phyloP scores from a whole-genome alignment of 2,113 vertebrate genomes.

The Callionymus lyra region DNA sequence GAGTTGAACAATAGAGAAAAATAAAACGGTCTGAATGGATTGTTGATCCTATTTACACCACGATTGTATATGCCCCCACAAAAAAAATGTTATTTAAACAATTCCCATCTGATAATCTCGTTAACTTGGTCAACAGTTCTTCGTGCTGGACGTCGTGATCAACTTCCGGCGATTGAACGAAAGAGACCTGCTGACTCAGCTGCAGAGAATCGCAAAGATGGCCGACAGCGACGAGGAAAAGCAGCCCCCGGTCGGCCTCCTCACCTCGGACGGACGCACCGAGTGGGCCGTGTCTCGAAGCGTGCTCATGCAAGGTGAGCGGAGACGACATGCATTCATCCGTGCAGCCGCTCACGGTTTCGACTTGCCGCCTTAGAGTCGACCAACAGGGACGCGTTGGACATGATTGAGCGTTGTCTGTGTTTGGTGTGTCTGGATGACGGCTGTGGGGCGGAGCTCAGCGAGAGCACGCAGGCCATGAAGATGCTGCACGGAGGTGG shows the following conservation, averaged over 20 bases:
- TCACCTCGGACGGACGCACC: constrained; percentile 84
- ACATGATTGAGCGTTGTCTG: constrained; percentile 90
- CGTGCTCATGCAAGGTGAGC: constrained; percentile 79
- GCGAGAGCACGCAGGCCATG: constrained; percentile 69
- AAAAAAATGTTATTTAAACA: too few species aligned
- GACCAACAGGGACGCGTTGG: constrained; percentile 90
- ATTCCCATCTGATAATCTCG: too few species aligned
- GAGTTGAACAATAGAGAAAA: too few species aligned
- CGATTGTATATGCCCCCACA: too few species aligned
- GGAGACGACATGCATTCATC: background rate
- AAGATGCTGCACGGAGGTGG: constrained; percentile 88
- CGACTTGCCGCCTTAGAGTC: constrained; percentile 69
- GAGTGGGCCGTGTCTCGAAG: constrained; percentile 86
- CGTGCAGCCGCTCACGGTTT: background rate
- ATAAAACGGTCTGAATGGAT: too few species aligned
- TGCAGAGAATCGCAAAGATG: constrained; percentile 87
- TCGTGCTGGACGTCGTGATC: constrained; percentile 94
- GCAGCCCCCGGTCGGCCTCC: constrained; percentile 81
- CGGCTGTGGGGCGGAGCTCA: constrained; percentile 62
- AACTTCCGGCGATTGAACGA: constrained; percentile 91
- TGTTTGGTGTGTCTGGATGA: constrained; percentile 89
- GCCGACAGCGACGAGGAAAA: constrained; percentile 78
- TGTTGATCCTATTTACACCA: too few species aligned
- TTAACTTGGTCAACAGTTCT: constrained; percentile 77
- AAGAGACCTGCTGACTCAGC: constrained; percentile 89